Conservation (phyloP, 2,797 vertebrate species). For the Mustela erminea region DNA sequence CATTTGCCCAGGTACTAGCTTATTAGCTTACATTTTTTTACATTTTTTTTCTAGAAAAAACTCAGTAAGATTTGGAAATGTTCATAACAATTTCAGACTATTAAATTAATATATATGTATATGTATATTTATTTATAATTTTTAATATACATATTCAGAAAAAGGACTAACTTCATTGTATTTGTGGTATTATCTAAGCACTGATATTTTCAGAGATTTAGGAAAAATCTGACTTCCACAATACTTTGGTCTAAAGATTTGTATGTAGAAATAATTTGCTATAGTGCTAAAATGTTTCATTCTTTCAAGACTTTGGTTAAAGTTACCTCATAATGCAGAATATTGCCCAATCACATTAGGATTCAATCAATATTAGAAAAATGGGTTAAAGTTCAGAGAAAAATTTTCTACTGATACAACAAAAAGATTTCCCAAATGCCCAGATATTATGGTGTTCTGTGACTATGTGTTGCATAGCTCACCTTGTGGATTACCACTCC, state of each 20-base stretch:
- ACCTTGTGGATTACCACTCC: slow-evolving; percentile 66
- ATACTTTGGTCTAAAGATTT: background rate
- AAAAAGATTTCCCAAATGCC: slow-evolving; percentile 50
- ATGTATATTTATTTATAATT: background rate
- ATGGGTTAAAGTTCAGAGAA: slow-evolving; percentile 61
- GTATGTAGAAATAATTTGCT: slow-evolving; percentile 49
- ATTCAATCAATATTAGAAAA: slow-evolving; percentile 78
- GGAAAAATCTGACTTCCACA: background rate
- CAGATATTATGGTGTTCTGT: slow-evolving; percentile 27
- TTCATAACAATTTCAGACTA: background rate
- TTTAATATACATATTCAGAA: background rate
- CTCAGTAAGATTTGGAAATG: background rate
- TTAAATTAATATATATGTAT: background rate
- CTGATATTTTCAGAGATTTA: background rate
- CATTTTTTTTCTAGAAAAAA: background rate
- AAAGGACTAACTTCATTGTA: background rate
- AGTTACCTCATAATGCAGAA: slow-evolving; percentile 71
- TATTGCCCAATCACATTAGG: slow-evolving; percentile 70
- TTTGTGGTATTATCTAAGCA: background rate
- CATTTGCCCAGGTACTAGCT: background rate
- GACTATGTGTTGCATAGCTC: slow-evolving; percentile 29
- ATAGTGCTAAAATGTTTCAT: slow-evolving; percentile 34
- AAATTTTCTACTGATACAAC: slow-evolving; percentile 68
- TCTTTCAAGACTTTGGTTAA: slow-evolving; percentile 67
- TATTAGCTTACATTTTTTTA: background rate